Evolutionary conservation across 1,140 invertebrate genomes (phyloP).

Genomic region (Rhyacophila brunnea): DNA sequence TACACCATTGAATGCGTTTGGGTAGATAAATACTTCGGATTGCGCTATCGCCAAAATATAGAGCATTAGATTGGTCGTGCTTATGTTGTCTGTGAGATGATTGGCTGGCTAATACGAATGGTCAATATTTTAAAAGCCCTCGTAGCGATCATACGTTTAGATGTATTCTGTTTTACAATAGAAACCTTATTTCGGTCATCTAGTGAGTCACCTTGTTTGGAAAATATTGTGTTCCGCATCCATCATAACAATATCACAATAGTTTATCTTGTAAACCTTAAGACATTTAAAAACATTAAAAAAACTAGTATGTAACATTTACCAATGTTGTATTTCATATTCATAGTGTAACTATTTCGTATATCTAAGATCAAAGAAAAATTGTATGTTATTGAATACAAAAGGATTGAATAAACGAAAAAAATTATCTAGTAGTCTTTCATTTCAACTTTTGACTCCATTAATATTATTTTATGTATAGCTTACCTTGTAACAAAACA

Average conservation of each 20-base stretch:
- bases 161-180: constrained; percentile 28
- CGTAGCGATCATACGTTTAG: constrained; percentile 32
- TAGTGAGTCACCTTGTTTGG: neutral
- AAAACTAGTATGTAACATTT: constrained; percentile 26
- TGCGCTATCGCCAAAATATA: too few species aligned
- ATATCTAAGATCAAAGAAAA: constrained; percentile 34
- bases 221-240: neutral
- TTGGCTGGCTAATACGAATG: constrained; percentile 21
- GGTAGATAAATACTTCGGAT: too few species aligned
- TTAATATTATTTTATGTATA: neutral
- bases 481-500: too few species aligned
- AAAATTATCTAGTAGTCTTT: constrained; percentile 23
- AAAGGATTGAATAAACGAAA: constrained; percentile 33
- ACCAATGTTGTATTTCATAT: constrained; percentile 34
- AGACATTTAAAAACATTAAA: constrained; percentile 16
- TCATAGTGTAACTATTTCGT: constrained; percentile 36
- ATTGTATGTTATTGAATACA: constrained; percentile 37
- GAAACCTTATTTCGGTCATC: constrained; percentile 6
- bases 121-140: constrained; percentile 7
- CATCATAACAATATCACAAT: constrained; percentile 1
- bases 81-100: constrained; percentile 19
- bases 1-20: too few species aligned
- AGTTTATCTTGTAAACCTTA: constrained; percentile 1
- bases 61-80: constrained; percentile 1
- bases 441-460: neutral